These are phyloP conservation scores for Ctenopoma kingsleyae DNA, from an alignment of 2,797 vertebrate species.

Conservation along the genomic window DNA sequence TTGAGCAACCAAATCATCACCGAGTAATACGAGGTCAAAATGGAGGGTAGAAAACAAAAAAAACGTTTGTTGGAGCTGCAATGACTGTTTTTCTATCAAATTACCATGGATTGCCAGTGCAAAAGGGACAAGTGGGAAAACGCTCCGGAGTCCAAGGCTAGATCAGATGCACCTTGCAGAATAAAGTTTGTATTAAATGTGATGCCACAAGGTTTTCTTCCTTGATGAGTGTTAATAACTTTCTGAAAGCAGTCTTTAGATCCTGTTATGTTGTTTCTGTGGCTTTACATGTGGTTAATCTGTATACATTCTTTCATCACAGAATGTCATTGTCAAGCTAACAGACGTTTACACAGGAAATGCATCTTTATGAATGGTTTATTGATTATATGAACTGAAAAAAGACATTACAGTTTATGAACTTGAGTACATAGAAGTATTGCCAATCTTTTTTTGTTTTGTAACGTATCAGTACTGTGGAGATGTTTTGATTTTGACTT, in stretches of 20 bases:
- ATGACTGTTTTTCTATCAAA: constrained; percentile 34
- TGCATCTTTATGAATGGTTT: constrained; percentile 66
- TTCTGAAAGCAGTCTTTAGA: constrained; percentile 56
- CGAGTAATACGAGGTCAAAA: constrained; percentile 45
- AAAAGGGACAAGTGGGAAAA: constrained; percentile 22
- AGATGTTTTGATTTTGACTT: constrained; percentile 66
- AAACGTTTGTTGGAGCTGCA: constrained; percentile 39
- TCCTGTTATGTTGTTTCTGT: constrained; percentile 61
- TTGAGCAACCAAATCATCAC: constrained; percentile 34
- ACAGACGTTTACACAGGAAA: constrained; percentile 75
- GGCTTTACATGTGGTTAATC: constrained; percentile 66
- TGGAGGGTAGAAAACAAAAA: constrained; percentile 2
- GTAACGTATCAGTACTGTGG: constrained; percentile 80
- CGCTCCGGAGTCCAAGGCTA: constrained; percentile 32
- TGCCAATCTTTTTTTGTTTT: constrained; percentile 72
- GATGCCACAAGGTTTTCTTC: constrained; percentile 25
- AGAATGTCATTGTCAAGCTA: constrained; percentile 60
- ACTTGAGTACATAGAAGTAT: constrained; percentile 66
- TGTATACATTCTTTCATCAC: constrained; percentile 62
- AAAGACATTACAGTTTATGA: constrained; percentile 51
- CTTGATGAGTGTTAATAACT: constrained; percentile 36
- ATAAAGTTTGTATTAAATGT: constrained; percentile 43
- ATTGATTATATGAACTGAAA: constrained; percentile 53
- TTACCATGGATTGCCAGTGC: constrained; percentile 14
- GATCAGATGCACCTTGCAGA: constrained; percentile 18